These are phyloP conservation scores for Atractosteus spatula DNA, from an alignment of 2,113 vertebrate genomes.

Conservation along the genomic window DNA sequence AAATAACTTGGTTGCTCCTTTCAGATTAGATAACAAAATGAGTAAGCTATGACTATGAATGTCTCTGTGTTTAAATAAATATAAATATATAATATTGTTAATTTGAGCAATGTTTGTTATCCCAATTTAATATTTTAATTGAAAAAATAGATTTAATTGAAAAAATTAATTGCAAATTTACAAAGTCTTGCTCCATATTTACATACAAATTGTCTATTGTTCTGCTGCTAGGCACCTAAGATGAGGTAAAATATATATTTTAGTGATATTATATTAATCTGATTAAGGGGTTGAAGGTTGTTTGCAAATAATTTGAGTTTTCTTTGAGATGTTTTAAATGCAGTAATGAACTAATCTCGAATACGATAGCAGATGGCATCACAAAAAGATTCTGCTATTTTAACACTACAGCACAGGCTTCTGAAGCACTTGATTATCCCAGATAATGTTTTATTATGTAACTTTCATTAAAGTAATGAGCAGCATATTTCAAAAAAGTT, in stretches of 20 bases:
- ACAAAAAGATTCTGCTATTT: constrained; percentile 26
- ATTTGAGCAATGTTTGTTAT: too few relatives aligned
- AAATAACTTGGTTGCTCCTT: too few relatives aligned
- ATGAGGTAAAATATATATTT: constrained; percentile 39
- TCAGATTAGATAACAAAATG: too few relatives aligned
- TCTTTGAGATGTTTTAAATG: constrained; percentile 44
- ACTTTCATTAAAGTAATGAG: constrained; percentile 4
- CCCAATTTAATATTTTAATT: too few relatives aligned
- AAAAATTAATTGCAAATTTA: constrained; percentile 25
- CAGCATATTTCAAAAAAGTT: constrained; percentile 8
- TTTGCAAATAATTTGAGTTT: constrained; percentile 37
- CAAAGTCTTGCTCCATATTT: constrained; percentile 31
- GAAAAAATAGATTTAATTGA: constrained; percentile 7
- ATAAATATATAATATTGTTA: too few relatives aligned
- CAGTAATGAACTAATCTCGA: constrained; percentile 44
- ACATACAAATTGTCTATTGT: constrained; percentile 46
- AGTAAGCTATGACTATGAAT: too few relatives aligned
- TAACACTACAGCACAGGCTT: constrained; percentile 24
- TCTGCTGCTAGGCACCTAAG: not conserved
- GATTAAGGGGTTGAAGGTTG: constrained; percentile 37
- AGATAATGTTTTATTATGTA: constrained; percentile 8
- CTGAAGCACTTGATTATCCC: not conserved
- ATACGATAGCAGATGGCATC: constrained; percentile 26
- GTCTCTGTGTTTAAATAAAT: too few relatives aligned
- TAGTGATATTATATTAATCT: constrained; percentile 40